A percentile compares a stretch with the other conserved stretches of the same genome.
These are phyloP conservation scores for Vanessa tameamea DNA, from an alignment of 1,140 invertebrate genomes.

Conservation along the genomic window DNA sequence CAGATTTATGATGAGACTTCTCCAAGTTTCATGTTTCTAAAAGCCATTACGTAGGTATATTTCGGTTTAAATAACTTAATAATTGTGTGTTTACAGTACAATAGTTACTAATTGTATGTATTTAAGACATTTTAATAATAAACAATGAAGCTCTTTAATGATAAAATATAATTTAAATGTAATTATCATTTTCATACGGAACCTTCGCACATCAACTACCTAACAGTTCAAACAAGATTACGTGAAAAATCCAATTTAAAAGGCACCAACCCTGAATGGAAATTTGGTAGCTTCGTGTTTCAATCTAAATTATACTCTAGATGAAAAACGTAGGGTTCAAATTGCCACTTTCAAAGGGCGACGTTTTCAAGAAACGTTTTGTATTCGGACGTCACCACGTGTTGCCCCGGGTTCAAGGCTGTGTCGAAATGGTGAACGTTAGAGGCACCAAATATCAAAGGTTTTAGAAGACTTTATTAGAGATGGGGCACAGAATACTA, in stretches of 20 bases:
- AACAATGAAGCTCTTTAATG: slow-evolving; percentile 15
- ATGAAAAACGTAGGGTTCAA: slow-evolving; percentile 41
- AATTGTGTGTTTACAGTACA: too few species aligned
- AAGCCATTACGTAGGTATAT: too few species aligned
- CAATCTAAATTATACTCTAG: slow-evolving; percentile 50
- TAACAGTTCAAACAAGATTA: slow-evolving; percentile 39
- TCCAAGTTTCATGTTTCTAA: too few species aligned
- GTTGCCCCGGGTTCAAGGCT: slow-evolving; percentile 65
- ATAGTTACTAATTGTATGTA: too few species aligned
- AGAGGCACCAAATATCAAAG: slow-evolving; percentile 35
- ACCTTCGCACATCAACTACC: slow-evolving; percentile 25
- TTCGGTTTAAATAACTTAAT: too few species aligned
- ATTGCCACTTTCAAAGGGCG: slow-evolving; percentile 42
- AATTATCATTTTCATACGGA: slow-evolving; percentile 7
- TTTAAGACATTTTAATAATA: not conserved
- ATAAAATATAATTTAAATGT: slow-evolving; percentile 11
- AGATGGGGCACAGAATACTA: not conserved
- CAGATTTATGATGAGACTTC: too few species aligned
- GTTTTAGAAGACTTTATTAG: slow-evolving; percentile 19
- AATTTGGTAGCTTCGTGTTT: slow-evolving; percentile 39
- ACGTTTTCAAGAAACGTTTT: slow-evolving; percentile 62
- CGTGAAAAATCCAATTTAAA: slow-evolving; percentile 36
- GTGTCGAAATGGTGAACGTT: slow-evolving; percentile 42
- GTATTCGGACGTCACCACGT: slow-evolving; percentile 64
- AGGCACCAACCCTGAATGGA: slow-evolving; percentile 48